Conservation (phyloP, 1,140 invertebrate genomes). For the Micrasema longulum region DNA sequence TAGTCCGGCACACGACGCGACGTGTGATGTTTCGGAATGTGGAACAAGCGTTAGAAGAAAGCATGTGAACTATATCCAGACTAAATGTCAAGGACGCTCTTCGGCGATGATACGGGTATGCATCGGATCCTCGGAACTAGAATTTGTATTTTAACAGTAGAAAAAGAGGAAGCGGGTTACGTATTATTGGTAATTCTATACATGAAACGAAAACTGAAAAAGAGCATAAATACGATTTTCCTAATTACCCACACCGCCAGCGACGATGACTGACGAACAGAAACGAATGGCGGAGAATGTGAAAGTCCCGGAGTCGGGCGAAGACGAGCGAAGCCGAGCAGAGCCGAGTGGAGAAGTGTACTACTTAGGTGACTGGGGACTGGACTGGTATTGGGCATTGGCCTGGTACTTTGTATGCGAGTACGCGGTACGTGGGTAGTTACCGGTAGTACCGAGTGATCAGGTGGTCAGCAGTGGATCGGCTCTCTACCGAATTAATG, state of each 20-base stretch:
- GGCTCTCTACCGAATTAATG: conserved; percentile 10
- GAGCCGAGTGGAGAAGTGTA: conserved; percentile 6
- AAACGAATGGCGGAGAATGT: conserved; percentile 12
- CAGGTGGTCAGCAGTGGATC: neutral
- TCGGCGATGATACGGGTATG: too few relatives aligned
- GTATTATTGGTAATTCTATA: neutral
- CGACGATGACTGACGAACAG: neutral
- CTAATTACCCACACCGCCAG: neutral
- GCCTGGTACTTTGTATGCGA: too few relatives aligned
- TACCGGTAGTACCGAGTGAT: neutral
- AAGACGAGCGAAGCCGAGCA: neutral
- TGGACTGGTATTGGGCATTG: too few relatives aligned
- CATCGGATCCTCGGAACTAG: too few relatives aligned
- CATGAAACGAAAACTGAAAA: neutral
- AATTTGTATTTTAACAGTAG: too few relatives aligned
- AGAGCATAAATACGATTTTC: neutral
- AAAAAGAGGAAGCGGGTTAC: too few relatives aligned
- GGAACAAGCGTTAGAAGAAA: neutral
- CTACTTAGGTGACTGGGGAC: too few relatives aligned
- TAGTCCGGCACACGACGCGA: too few relatives aligned
- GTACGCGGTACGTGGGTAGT: too few relatives aligned
- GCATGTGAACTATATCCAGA: too few relatives aligned
- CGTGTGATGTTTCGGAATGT: neutral
- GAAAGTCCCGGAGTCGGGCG: conserved; percentile 14
- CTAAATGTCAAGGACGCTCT: too few relatives aligned